Conservation (phyloP, 2,797 vertebrate species). For the Molossus molossus region DNA sequence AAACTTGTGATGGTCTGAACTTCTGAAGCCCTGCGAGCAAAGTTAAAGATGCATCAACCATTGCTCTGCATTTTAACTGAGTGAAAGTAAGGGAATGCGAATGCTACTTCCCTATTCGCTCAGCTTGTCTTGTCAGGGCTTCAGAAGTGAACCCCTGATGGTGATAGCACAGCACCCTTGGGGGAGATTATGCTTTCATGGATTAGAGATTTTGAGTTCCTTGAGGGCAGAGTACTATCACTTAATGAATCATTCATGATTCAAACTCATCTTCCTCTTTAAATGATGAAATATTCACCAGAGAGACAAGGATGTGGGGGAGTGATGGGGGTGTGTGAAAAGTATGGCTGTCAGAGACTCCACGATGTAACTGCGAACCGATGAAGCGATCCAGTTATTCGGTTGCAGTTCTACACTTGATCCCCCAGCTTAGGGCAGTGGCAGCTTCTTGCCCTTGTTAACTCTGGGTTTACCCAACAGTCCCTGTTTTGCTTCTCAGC, state of each 20-base stretch:
- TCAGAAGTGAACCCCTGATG: background rate
- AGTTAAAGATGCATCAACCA: background rate
- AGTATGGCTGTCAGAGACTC: background rate
- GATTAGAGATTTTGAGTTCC: constrained; percentile 9
- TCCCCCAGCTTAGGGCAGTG: background rate
- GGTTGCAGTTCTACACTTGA: background rate
- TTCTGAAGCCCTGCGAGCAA: constrained; percentile 19
- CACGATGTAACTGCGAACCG: background rate
- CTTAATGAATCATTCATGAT: constrained; percentile 15
- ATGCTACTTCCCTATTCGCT: background rate
- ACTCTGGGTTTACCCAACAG: background rate
- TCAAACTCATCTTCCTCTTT: background rate
- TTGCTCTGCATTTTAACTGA: constrained; percentile 49
- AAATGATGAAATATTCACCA: constrained; percentile 8
- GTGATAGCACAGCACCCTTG: background rate
- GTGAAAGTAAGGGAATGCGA: background rate
- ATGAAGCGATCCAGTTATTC: background rate
- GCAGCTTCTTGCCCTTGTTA: constrained; percentile 28
- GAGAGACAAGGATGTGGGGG: background rate
- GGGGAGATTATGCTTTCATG: background rate
- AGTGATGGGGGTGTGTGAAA: background rate
- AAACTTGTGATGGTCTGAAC: background rate
- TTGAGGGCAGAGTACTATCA: background rate
- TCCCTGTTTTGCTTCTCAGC: background rate
- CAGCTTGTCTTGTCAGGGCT: constrained; percentile 20